Base-by-base conservation (phyloP, 1,140 invertebrate species). In the Zaprionus tsacasi region DNA sequence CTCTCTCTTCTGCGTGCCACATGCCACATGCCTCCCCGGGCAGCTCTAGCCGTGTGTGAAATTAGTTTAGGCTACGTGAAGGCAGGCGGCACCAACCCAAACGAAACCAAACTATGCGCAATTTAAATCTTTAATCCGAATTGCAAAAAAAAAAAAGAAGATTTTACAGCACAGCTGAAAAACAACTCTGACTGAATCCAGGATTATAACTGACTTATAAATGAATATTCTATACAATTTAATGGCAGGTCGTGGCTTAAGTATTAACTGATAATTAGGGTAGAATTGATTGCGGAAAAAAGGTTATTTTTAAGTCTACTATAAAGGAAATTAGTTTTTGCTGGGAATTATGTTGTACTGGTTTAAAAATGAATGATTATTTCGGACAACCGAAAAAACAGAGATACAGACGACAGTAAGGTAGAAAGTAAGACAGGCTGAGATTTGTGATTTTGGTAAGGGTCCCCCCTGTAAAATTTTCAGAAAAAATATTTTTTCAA, bases 1-100 rank as follows among this genome's bases (percentile, higher is more conserved):
- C 45, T 17, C n/a, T 17, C 3, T n/a, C n/a, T 15, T 11, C 15
- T 11, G 6, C 12, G 10, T 35, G 61, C 30, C 43, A 54, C 55
- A 59, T 5, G 17, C 67, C n/a, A 43, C 21, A 54, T 27, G n/a
- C 56, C n/a, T 17, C 40, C 55, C 55, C 17, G 55, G 54, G 52
- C n/a, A 48, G 59, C 33, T 67, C 50, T 67, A 56, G 78, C 74
- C 72, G 73, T 74, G 75, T 78, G 79, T 69, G 50, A 87, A 87
- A 88, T 88, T 88, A 83, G 79, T 82, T 66, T 71, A 55, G 54
- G 45, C 54, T 48, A 50, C 21, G 66, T 61, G 38, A 56, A 68
- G 33, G 33, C 7, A 35, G 33, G 5, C 10, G 7, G 33, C 33
- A 35, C n/a, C 40, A 43, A 69, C 50, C 58, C 43, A 11, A 30